These are phyloP conservation scores for Lophius piscatorius DNA, from an alignment of 2,113 vertebrate genomes.

Conservation along the genomic window DNA sequence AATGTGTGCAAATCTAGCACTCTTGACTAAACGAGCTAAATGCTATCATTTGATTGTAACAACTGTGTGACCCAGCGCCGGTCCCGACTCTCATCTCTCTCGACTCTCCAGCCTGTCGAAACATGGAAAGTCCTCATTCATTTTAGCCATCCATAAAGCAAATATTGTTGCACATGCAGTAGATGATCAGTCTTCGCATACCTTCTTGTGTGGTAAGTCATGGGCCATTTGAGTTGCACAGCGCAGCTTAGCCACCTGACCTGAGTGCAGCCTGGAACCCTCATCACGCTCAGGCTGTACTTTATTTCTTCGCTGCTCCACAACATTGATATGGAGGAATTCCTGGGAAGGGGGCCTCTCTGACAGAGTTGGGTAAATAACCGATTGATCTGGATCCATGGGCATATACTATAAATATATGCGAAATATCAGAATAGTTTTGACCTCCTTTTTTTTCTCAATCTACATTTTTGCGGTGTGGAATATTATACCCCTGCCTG, in stretches of 20 bases:
- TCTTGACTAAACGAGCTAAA: slow-evolving; percentile 15
- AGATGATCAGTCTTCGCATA: slow-evolving; percentile 96
- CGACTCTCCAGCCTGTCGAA: slow-evolving; percentile 91
- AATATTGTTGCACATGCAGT: slow-evolving; percentile 99
- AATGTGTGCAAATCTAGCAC: not conserved
- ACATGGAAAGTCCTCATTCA: slow-evolving; percentile 98
- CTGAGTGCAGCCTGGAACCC: slow-evolving; percentile 90
- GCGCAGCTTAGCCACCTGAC: slow-evolving; percentile 93
- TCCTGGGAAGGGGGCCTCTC: slow-evolving; percentile 80
- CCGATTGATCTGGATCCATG: slow-evolving; percentile 63
- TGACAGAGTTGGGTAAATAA: slow-evolving; percentile 65
- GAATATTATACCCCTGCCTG: slow-evolving; percentile 44
- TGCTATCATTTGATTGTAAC: slow-evolving; percentile 48
- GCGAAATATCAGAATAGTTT: slow-evolving; percentile 38
- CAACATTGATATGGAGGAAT: slow-evolving; percentile 91
- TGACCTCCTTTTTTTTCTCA: slow-evolving; percentile 24
- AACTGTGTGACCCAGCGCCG: slow-evolving; percentile 45
- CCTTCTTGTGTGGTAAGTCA: slow-evolving; percentile 99
- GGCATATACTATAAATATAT: slow-evolving; percentile 51
- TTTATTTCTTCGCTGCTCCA: slow-evolving; percentile 89
- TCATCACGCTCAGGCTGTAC: slow-evolving; percentile 91
- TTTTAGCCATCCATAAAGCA: slow-evolving; percentile 98
- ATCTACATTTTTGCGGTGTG: slow-evolving; percentile 39
- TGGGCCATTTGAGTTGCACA: slow-evolving; percentile 89
- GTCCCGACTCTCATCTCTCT: slow-evolving; percentile 82